phyloP scores from a whole-genome alignment of 2,797 vertebrate genomes.

The Amphiprion clarkii region DNA sequence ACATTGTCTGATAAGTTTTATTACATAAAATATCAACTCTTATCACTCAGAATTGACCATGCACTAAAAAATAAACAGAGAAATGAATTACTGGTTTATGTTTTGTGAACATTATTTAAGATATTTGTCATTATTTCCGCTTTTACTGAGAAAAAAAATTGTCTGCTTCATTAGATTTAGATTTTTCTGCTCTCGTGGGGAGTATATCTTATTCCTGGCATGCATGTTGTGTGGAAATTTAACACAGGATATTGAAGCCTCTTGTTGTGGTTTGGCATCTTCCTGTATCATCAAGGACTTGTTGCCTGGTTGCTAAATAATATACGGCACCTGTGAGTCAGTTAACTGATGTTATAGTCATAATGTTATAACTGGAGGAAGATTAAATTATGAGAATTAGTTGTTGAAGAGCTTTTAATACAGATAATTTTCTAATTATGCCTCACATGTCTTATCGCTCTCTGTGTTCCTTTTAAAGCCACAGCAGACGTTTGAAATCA shows the following conservation, averaged over 20 bases:
- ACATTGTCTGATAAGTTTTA: not conserved
- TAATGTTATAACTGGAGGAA: not conserved
- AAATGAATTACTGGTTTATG: not conserved
- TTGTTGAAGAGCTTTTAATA: not conserved
- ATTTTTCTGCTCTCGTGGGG: not conserved
- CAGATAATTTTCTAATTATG: not conserved
- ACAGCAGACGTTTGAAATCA: not conserved
- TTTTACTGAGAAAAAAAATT: not conserved
- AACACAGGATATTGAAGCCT: slow-evolving; percentile 58
- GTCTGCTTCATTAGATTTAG: not conserved
- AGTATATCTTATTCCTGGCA: not conserved
- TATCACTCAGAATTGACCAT: not conserved
- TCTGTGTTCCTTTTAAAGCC: not conserved
- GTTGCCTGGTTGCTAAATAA: slow-evolving; percentile 21
- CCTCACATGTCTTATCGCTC: not conserved
- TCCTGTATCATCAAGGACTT: slow-evolving; percentile 49
- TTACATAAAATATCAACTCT: not conserved
- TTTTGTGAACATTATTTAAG: not conserved
- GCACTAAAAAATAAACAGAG: not conserved
- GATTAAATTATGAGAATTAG: not conserved
- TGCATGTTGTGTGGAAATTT: slow-evolving; percentile 55
- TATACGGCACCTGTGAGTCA: not conserved
- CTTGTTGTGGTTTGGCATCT: slow-evolving; percentile 59
- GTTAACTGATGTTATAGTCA: not conserved
- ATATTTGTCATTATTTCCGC: not conserved